Evolutionary conservation across 2,888 invertebrate species (phyloP), one percentile per base, ranked within the genome.

Genomic region (Agonopterix heracliana): DNA sequence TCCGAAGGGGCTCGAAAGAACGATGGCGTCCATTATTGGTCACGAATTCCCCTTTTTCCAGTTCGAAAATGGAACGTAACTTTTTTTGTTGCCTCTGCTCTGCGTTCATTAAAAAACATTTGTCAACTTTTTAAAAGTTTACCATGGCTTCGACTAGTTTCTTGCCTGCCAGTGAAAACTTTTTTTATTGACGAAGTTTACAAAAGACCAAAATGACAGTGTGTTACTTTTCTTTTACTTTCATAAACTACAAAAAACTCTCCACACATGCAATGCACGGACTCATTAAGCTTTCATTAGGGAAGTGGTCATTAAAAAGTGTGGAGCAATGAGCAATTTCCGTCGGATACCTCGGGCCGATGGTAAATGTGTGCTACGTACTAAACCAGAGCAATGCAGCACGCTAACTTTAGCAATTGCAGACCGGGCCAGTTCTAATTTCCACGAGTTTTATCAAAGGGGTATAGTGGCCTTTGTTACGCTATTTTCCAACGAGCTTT

Each of bases 221-320:
- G 17, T 3, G 26, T 5, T 26, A 26, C 26, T 26, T 26, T 26
- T 26, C 26, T 26, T 26, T 26, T 26, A 26, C 38, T n/a, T n/a
- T 38, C 38, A 38, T 40, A 17, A 51, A 41, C 4, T 12, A 47
- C 34, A 45, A 48, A 51, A 48, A 51, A 43, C 35, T 40, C 35
- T 54, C 57, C 68, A 57, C 64, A 67, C 57, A 68, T 63, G 60
- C 66, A 65, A 7, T 35, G 45, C 3, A 35, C n/a, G 34, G 9
- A 36, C 71, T 80, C 84, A 83, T 85, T 82, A 83, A 77, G 77
- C 78, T 78, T 76, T 76, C 78, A 82, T 81, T 73, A 76, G 64
- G 80, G 80, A 81, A 77, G 71, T 67, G 63, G 64, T 77, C 73
- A 81, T 85, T 85, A 85, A 79, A 66, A 81, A 77, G 73, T 71